Evolutionary conservation across 1,140 invertebrate species (phyloP).

Genomic region (Dreissena polymorpha): DNA sequence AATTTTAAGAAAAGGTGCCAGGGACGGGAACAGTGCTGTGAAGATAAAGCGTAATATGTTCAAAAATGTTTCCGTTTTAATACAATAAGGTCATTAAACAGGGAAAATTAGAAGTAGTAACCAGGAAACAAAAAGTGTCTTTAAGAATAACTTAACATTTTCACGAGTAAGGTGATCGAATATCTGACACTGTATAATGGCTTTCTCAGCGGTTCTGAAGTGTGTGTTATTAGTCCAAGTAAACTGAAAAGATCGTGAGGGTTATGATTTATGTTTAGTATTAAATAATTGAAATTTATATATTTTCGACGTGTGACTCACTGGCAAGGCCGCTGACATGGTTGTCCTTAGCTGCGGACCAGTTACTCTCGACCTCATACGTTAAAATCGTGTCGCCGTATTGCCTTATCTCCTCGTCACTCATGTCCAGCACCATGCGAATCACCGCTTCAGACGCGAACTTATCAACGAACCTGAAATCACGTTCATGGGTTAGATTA

Average conservation of each 20-base stretch:
- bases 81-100: neutral
- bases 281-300: too few relatives aligned
- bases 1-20: constrained; percentile 54
- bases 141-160: neutral
- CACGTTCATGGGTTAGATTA: neutral
- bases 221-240: neutral
- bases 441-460: constrained; percentile 49
- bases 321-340: constrained; percentile 51
- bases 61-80: neutral
- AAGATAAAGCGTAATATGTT: constrained; percentile 16
- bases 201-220: neutral
- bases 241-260: neutral
- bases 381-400: neutral
- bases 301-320: constrained; percentile 23
- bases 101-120: neutral
- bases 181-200: neutral
- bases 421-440: constrained; percentile 20
- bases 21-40: constrained; percentile 43
- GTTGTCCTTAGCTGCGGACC: constrained; percentile 58
- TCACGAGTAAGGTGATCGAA: neutral
- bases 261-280: too few relatives aligned
- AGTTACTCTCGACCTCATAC: constrained; percentile 32
- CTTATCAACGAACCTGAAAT: constrained; percentile 53
- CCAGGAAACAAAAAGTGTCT: neutral
- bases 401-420: constrained; percentile 3